These are phyloP conservation scores for Nothobranchius furzeri DNA, from an alignment of 2,113 vertebrate species.

Conservation along the genomic window DNA sequence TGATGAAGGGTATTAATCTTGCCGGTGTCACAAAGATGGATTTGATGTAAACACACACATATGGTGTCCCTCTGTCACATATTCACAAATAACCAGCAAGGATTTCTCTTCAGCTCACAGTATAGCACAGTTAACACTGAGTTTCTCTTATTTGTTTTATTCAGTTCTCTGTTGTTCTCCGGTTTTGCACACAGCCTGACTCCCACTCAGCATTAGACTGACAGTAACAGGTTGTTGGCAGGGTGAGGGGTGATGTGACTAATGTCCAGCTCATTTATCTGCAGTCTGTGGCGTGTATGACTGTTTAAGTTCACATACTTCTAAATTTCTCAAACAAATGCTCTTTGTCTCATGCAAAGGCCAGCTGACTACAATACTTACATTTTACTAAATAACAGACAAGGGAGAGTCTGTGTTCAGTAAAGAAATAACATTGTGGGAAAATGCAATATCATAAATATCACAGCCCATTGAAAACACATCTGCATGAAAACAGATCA, in stretches of 20 bases:
- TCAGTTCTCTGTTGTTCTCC: neutral
- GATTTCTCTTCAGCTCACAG: neutral
- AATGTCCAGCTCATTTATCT: constrained; percentile 67
- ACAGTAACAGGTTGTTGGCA: constrained; percentile 82
- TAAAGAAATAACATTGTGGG: neutral
- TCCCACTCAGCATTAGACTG: constrained; percentile 68
- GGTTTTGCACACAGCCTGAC: constrained; percentile 10
- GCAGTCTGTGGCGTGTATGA: constrained; percentile 46
- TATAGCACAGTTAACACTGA: neutral
- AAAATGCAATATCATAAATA: too few species aligned
- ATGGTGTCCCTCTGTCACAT: neutral
- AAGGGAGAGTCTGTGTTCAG: neutral
- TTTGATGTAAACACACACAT: constrained; percentile 71
- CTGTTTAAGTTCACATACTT: constrained; percentile 33
- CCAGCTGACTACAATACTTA: neutral
- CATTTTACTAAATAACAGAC: neutral
- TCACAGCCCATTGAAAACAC: too few species aligned
- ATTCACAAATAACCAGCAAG: neutral
- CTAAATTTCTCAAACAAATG: constrained; percentile 31
- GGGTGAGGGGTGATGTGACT: constrained; percentile 69
- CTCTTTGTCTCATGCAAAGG: constrained; percentile 16
- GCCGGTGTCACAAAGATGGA: constrained; percentile 84
- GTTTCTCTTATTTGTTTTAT: neutral
- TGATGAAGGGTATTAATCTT: constrained; percentile 69
- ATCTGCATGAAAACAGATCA: too few species aligned